phyloP scores from a whole-genome alignment of 2,113 vertebrate species.

The Oenanthe oenanthe region DNA sequence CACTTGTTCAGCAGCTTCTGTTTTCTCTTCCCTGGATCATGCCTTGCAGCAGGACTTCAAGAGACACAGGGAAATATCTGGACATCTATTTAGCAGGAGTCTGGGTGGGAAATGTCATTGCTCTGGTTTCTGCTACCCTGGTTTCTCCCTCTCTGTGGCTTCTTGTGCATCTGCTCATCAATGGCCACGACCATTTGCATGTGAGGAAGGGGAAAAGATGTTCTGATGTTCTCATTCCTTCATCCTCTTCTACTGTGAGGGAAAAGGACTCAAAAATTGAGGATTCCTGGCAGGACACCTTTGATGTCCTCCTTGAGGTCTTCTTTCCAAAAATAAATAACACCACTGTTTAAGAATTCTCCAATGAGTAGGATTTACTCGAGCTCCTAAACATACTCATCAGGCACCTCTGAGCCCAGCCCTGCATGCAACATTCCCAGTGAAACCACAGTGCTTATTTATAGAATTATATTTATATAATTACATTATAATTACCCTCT shows the following conservation, averaged over 20 bases:
- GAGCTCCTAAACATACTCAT: neutral
- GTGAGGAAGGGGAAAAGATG: neutral
- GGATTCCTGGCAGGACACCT: neutral
- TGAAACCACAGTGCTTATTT: neutral
- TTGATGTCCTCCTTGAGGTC: neutral
- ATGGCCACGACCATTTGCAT: neutral
- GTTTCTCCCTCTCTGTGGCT: neutral
- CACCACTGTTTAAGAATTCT: neutral
- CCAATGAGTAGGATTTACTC: neutral
- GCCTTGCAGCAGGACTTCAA: neutral
- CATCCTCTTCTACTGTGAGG: neutral
- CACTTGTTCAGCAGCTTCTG: neutral
- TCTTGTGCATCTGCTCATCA: neutral
- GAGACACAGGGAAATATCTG: neutral
- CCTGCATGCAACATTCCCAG: neutral
- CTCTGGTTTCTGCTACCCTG: neutral
- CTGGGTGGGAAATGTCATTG: neutral
- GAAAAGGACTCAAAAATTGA: neutral
- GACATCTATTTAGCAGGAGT: neutral
- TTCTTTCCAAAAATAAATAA: neutral
- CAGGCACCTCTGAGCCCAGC: neutral
- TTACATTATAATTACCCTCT: conserved; percentile 41
- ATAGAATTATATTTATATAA: conserved; percentile 46
- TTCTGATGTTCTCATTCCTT: neutral
- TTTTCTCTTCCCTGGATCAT: neutral